Evolutionary conservation across 2,797 vertebrate species (phyloP).

Genomic region (Enteromius afrohamiltoni): DNA sequence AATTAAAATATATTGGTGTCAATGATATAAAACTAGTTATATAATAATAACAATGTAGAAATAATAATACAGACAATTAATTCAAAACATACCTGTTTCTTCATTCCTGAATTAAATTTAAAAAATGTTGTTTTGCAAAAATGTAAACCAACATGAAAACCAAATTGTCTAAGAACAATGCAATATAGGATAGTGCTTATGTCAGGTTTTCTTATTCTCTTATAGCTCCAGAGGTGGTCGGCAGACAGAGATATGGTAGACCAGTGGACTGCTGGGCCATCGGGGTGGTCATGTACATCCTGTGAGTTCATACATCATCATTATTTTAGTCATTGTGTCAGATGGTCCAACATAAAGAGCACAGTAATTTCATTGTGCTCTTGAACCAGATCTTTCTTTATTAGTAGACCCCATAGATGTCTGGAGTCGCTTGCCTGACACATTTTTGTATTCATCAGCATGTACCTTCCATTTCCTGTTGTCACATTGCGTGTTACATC

Average conservation of each 20-base stretch:
- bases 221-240: constrained; percentile 95
- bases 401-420: neutral
- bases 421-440: constrained; percentile 18
- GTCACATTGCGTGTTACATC: constrained; percentile 29
- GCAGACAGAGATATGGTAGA: constrained; percentile 92
- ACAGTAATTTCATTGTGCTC: neutral
- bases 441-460: neutral
- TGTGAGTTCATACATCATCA: constrained; percentile 81
- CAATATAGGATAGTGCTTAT: neutral
- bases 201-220: constrained; percentile 41
- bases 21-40: neutral
- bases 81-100: neutral
- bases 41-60: neutral
- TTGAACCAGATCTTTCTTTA: neutral
- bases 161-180: neutral
- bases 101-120: neutral
- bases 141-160: neutral
- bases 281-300: constrained; percentile 97
- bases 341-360: neutral
- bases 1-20: neutral
- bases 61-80: neutral
- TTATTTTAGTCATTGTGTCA: neutral
- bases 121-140: neutral
- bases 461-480: constrained; percentile 41
- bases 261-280: constrained; percentile 99